Evolutionary conservation across 2,888 invertebrate genomes (phyloP).

Genomic region (Halocaridina rubra): DNA sequence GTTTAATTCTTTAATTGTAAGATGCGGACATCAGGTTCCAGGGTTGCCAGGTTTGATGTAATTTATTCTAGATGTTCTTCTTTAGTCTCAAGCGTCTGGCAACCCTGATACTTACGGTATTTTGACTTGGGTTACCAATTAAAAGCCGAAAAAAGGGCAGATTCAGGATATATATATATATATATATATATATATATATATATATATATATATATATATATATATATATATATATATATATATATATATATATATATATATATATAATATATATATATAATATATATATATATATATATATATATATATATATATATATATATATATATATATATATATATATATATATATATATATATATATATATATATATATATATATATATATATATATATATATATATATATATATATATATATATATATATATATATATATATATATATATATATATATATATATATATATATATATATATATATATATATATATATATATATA

Average conservation of each 20-base stretch:
- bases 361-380: not conserved
- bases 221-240: not conserved
- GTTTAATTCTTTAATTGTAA: too few species aligned
- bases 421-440: not conserved
- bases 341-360: conserved; percentile 1
- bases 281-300: not conserved
- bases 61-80: too few species aligned
- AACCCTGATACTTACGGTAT: too few species aligned
- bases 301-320: conserved; percentile 7
- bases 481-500: conserved; percentile 2
- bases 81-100: too few species aligned
- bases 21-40: too few species aligned
- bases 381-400: conserved; percentile 14
- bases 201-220: not conserved
- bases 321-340: conserved; percentile 7
- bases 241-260: not conserved
- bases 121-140: too few species aligned
- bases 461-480: conserved; percentile 2
- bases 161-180: conserved; percentile 10
- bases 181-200: not conserved
- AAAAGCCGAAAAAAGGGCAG: too few species aligned
- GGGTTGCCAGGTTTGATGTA: too few species aligned
- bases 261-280: not conserved
- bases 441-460: not conserved
- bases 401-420: conserved; percentile 13